Percentiles rank a stretch among this genome's conserved stretches.
Conservation (phyloP, 2,888 invertebrate genomes). For the Eudemis profundana region DNA sequence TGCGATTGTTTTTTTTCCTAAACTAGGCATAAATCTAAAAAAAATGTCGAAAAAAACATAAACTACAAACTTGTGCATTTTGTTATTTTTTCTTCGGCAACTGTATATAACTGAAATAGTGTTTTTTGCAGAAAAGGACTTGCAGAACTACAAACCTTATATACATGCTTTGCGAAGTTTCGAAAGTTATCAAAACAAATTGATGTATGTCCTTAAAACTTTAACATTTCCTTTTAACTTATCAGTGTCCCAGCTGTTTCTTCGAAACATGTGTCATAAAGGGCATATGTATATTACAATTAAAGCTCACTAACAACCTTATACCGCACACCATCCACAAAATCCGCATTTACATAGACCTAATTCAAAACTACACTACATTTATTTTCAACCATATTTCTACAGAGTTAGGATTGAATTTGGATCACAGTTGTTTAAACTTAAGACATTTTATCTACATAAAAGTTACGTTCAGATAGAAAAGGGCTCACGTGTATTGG, state of each 20-base stretch:
- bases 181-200: slow-evolving; percentile 11
- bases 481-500: neutral
- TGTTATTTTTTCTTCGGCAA: too few relatives aligned
- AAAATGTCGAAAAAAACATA: too few relatives aligned
- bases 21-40: too few relatives aligned
- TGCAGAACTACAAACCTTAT: too few relatives aligned
- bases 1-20: too few relatives aligned
- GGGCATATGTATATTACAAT: neutral
- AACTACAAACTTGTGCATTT: neutral
- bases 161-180: neutral
- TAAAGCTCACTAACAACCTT: neutral
- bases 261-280: neutral
- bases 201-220: slow-evolving; percentile 13
- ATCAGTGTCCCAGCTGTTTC: neutral
- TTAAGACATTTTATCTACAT: neutral
- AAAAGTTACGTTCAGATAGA: neutral
- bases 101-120: too few relatives aligned
- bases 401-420: neutral
- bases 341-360: too few relatives aligned
- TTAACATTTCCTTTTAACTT: slow-evolving; percentile 8
- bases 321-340: too few relatives aligned
- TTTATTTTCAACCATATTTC: neutral
- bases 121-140: too few relatives aligned
- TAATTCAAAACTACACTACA: neutral
- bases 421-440: neutral